These are phyloP conservation scores for Apoderus coryli DNA, from an alignment of 2,888 invertebrate species.

Conservation along the genomic window DNA sequence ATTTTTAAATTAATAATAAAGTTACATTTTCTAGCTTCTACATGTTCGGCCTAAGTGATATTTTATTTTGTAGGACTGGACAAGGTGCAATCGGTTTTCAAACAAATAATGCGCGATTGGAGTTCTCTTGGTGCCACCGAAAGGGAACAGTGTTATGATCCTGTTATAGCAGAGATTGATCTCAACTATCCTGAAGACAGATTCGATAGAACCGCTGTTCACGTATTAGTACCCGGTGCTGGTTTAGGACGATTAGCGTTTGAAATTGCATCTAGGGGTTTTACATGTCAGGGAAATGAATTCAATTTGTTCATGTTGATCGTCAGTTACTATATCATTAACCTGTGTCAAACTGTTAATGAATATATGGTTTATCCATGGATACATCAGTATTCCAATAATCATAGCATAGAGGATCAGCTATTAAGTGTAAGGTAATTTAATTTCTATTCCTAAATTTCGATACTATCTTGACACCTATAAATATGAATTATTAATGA, in stretches of 20 bases:
- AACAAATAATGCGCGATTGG: constrained; percentile 97
- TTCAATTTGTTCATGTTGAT: constrained; percentile 96
- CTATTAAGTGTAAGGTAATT: constrained; percentile 42
- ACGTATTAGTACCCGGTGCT: constrained; percentile 89
- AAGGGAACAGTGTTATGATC: constrained; percentile 74
- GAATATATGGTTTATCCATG: constrained; percentile 79
- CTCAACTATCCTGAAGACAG: constrained; percentile 51
- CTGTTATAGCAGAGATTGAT: constrained; percentile 74
- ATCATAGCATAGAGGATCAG: constrained; percentile 69
- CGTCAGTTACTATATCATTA: constrained; percentile 89
- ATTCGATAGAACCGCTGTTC: constrained; percentile 42
- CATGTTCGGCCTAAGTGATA: too few relatives aligned
- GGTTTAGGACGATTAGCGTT: constrained; percentile 88
- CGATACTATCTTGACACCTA: neutral
- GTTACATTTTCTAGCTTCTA: too few relatives aligned
- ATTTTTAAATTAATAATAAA: too few relatives aligned
- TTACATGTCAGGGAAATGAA: constrained; percentile 92
- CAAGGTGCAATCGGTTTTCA: constrained; percentile 85
- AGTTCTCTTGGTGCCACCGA: constrained; percentile 71
- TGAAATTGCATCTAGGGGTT: constrained; percentile 84
- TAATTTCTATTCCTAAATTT: neutral
- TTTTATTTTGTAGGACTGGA: constrained; percentile 51
- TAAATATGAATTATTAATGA: too few relatives aligned
- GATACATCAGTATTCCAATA: constrained; percentile 91
- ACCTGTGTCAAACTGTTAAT: constrained; percentile 61